Base-by-base conservation (phyloP, 2,888 invertebrate species). In the Terebella lapidaria region DNA sequence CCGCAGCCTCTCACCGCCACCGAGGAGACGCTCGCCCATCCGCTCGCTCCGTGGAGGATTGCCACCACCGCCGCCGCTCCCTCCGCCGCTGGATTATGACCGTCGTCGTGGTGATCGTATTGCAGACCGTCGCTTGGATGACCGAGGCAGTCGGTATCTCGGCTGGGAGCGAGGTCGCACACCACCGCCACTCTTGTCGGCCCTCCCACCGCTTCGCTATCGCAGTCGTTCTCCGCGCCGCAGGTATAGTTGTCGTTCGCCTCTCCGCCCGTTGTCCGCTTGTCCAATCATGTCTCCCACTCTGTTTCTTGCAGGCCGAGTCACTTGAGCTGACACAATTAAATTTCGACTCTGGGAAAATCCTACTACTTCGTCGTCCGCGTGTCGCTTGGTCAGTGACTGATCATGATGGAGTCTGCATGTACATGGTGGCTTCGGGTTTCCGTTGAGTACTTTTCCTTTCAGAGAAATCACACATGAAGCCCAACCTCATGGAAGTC, bases 171-270 rank as follows among this genome's bases (percentile, higher is more conserved):
- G 53, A 5, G 53, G 25, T 25, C 5, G 53, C 25, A 15, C 53
- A 5, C 53, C 55, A 10, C 55, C 55, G 20, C 55, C 35, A 30
- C 55, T 35, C n/a, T 35, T 35, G 55, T 53, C 58, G 24, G 49
- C 57, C 5, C 57, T 49, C 3, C 24, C 58, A 25, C 30, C 53
- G 20, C 45, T 25, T 1, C 30, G 58, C 20, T 53, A 30, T 18
- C 58, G 58, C 25, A 30, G 35, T 45, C 5, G 58, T 1, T 58
- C 58, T 5, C 58, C 58, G 15, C 58, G 58, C 24, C 58, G 58
- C 58, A 58, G 58, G 58, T 58, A 58, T 53, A 49, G 49, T 49
- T 49, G 22, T 15, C n/a, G 42, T 10, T 15, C 10, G 10, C 10
- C 5, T 49, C 15, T 20, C 49, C 18, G 22, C 5, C 22, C 5